Percentiles rank a stretch among this genome's conserved stretches.
Evolutionary conservation across 2,888 invertebrate species (phyloP).

Genomic region (Scelioninae gen. 1): DNA sequence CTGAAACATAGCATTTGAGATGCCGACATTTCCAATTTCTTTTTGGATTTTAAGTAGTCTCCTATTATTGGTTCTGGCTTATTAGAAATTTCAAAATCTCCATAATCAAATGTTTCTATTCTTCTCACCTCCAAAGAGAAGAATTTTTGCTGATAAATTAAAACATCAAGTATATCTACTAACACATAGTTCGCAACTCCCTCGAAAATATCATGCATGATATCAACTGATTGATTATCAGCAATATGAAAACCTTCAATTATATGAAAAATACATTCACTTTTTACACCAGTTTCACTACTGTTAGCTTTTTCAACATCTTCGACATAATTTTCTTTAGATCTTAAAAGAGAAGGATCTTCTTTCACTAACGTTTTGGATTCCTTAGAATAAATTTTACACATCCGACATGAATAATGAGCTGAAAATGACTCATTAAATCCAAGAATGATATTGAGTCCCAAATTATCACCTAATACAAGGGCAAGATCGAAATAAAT

Average conservation of each 20-base stretch:
- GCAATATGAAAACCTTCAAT: background rate
- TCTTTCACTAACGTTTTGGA: slow-evolving; percentile 9
- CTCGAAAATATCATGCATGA: slow-evolving; percentile 1
- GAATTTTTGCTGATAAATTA: background rate
- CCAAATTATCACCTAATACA: slow-evolving; percentile 35
- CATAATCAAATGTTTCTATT: background rate
- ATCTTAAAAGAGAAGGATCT: slow-evolving; percentile 19
- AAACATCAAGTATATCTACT: background rate
- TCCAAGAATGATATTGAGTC: slow-evolving; percentile 29
- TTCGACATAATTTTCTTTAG: slow-evolving; percentile 17
- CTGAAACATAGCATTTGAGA: slow-evolving; percentile 1
- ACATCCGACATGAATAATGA: slow-evolving; percentile 26
- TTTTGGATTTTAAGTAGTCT: background rate
- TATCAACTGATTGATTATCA: background rate
- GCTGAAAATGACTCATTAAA: slow-evolving; percentile 21
- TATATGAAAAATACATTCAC: background rate
- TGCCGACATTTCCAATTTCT: slow-evolving; percentile 1
- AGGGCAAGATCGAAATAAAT: slow-evolving; percentile 31
- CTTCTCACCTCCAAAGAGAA: background rate
- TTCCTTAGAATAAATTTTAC: background rate
- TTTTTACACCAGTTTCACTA: background rate
- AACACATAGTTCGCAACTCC: background rate
- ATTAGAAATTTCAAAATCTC: background rate
- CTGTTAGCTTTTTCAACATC: background rate
- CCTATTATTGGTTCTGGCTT: background rate